A percentile compares a stretch with the other conserved stretches of the same genome.
Conservation (phyloP, 1,140 invertebrate genomes). For the Notospermus geniculatus region DNA sequence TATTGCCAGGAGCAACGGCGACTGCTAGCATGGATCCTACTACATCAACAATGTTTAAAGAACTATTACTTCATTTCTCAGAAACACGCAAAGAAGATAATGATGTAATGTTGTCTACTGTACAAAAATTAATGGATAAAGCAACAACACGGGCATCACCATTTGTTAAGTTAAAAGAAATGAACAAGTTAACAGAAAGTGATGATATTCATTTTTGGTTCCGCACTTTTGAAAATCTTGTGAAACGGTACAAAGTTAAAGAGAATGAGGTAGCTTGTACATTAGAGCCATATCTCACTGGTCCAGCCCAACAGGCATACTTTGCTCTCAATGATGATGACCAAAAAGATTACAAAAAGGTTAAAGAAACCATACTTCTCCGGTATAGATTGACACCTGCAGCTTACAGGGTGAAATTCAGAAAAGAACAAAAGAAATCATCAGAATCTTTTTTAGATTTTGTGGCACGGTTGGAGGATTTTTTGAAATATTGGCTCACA, state of each 20-base stretch:
- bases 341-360: neutral
- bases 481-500: neutral
- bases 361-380: neutral
- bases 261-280: neutral
- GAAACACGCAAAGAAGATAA: neutral
- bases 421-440: neutral
- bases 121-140: neutral
- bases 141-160: neutral
- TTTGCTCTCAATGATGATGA: neutral
- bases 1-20: too few relatives aligned
- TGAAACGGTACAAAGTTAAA: constrained; percentile 2
- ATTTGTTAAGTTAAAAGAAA: constrained; percentile 1
- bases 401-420: neutral
- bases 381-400: neutral
- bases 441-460: constrained; percentile 1
- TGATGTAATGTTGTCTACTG: neutral
- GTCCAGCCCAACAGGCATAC: constrained; percentile 7
- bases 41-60: neutral
- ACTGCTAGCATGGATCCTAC: too few relatives aligned
- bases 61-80: neutral
- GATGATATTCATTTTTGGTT: constrained; percentile 2
- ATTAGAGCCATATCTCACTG: constrained; percentile 7
- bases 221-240: constrained; percentile 1
- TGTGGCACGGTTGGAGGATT: constrained; percentile 3
- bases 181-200: constrained; percentile 4